Evolutionary conservation across 2,888 invertebrate genomes (phyloP).

Genomic region (Pyrgus malvae): DNA sequence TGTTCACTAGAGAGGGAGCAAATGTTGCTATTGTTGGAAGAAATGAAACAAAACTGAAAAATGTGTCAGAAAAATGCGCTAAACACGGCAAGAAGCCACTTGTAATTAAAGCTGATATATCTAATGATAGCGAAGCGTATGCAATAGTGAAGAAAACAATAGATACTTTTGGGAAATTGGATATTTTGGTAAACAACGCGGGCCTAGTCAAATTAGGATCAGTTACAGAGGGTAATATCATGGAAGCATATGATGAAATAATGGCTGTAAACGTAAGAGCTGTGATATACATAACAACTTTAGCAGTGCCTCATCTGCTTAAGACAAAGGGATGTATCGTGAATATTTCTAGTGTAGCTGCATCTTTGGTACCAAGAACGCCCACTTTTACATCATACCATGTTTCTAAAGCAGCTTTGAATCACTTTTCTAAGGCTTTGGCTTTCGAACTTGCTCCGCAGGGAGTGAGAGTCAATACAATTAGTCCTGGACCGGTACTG

Average conservation of each 20-base stretch:
- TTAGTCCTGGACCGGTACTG: conserved; percentile 70
- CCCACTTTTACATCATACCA: conserved; percentile 10
- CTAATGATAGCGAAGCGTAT: neutral
- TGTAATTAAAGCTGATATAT: neutral
- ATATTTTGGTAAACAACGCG: neutral
- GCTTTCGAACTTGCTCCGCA: conserved; percentile 83
- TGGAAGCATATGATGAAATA: neutral
- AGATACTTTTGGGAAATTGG: neutral
- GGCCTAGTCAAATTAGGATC: neutral
- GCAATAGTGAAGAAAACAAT: neutral
- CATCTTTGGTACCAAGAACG: neutral
- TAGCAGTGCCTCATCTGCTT: conserved; percentile 40
- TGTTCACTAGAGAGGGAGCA: neutral
- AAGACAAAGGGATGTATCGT: conserved; percentile 43
- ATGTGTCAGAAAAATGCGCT: neutral
- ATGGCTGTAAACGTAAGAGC: neutral
- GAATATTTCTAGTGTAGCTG: conserved; percentile 28
- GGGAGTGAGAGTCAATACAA: conserved; percentile 85
- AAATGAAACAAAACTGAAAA: neutral
- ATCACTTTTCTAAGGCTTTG: conserved; percentile 86
- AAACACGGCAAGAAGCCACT: neutral
- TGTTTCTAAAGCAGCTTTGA: conserved; percentile 67
- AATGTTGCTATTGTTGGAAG: neutral
- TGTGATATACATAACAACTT: conserved; percentile 34
- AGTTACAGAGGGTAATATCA: neutral